Evolutionary conservation across 1,140 invertebrate genomes (phyloP).

Genomic region (Drosophila mayri): DNA sequence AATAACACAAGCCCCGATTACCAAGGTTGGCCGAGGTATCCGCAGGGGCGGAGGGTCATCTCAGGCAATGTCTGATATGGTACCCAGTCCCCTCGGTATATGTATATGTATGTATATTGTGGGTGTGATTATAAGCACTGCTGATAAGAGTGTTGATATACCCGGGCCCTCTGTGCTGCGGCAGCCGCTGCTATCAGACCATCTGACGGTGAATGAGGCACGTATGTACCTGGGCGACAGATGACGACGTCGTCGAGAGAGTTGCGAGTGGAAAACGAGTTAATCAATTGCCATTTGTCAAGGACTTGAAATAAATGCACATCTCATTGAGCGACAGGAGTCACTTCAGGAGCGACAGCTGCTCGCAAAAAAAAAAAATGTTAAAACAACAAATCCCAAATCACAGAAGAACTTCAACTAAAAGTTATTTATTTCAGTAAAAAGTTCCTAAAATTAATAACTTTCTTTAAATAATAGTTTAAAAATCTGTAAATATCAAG

Average conservation of each 20-base stretch:
- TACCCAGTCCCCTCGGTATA: neutral
- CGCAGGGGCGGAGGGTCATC: slow-evolving; percentile 13
- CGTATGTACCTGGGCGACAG: slow-evolving; percentile 31
- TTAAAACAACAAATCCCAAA: neutral
- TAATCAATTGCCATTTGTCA: slow-evolving; percentile 63
- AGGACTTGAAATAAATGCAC: slow-evolving; percentile 54
- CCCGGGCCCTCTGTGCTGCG: slow-evolving; percentile 7
- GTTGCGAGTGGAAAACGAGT: slow-evolving; percentile 25
- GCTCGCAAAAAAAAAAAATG: slow-evolving; percentile 26
- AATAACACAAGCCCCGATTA: slow-evolving; percentile 52
- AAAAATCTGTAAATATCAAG: too few species aligned
- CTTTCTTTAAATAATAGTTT: neutral
- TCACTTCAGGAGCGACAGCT: slow-evolving; percentile 35
- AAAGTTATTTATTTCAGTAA: neutral
- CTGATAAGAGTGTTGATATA: slow-evolving; percentile 34
- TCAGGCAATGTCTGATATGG: slow-evolving; percentile 30
- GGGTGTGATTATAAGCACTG: slow-evolving; percentile 38
- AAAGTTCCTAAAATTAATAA: neutral
- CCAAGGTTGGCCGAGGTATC: neutral
- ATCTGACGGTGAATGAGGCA: slow-evolving; percentile 32
- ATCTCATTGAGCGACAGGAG: slow-evolving; percentile 45
- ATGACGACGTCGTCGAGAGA: slow-evolving; percentile 7
- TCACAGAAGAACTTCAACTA: neutral
- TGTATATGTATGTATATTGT: slow-evolving; percentile 1
- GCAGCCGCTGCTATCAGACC: slow-evolving; percentile 9